These are phyloP conservation scores for Lottia scabra DNA, from an alignment of 2,888 invertebrate genomes.

Conservation along the genomic window DNA sequence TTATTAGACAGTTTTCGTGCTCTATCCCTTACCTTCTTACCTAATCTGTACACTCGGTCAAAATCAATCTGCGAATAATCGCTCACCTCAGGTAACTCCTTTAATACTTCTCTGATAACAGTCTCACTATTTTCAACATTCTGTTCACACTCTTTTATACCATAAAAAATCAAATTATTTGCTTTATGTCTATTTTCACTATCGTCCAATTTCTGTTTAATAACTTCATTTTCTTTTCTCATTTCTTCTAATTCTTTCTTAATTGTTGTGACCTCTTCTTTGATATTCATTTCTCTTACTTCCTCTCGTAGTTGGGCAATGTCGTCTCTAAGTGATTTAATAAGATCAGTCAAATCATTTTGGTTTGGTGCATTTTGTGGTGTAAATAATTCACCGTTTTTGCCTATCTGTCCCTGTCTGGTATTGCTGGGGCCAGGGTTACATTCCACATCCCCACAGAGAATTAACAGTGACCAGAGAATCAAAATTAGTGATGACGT, in stretches of 20 bases:
- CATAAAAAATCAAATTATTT: constrained; percentile 5
- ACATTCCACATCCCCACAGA: neutral
- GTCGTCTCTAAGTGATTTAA: neutral
- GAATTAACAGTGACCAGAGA: neutral
- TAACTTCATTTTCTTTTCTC: neutral
- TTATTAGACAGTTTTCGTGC: too few relatives aligned
- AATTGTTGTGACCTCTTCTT: neutral
- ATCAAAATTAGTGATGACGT: neutral
- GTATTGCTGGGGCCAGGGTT: neutral
- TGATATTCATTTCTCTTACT: constrained; percentile 1
- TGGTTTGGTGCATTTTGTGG: neutral
- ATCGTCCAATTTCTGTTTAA: neutral
- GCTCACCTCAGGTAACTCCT: neutral
- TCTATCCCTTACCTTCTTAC: too few relatives aligned
- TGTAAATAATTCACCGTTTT: neutral
- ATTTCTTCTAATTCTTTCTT: neutral
- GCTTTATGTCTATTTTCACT: constrained; percentile 1
- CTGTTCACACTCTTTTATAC: neutral
- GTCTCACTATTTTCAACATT: neutral
- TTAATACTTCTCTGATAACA: neutral
- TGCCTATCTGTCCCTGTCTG: neutral
- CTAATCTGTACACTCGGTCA: neutral
- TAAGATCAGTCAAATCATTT: neutral
- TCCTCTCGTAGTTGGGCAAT: neutral
- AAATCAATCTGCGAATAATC: neutral